A percentile compares a stretch with the other conserved stretches of the same genome.
Evolutionary conservation across 2,888 invertebrate genomes (phyloP).

Genomic region (Cabera pusaria): DNA sequence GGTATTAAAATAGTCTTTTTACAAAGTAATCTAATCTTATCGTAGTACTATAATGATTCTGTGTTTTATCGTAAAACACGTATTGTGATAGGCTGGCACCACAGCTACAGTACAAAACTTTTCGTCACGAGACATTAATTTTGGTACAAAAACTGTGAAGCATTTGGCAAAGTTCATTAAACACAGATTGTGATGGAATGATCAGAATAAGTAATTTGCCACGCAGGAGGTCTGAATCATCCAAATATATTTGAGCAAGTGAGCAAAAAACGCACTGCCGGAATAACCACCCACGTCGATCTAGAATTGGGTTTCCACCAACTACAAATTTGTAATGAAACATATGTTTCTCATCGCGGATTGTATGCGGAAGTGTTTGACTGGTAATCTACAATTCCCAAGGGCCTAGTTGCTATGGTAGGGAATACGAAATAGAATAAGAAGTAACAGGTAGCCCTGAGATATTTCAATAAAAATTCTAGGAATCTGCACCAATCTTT

Average conservation of each 20-base stretch:
- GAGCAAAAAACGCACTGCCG: slow-evolving; percentile 47
- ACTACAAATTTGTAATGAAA: slow-evolving; percentile 42
- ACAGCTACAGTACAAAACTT: slow-evolving; percentile 21
- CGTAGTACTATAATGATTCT: too few species aligned
- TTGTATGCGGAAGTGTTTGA: slow-evolving; percentile 47
- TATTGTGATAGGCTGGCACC: too few species aligned
- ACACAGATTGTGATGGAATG: slow-evolving; percentile 22
- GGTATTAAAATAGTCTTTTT: too few species aligned
- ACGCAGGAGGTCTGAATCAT: slow-evolving; percentile 72
- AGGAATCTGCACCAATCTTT: too few species aligned
- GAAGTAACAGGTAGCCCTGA: too few species aligned
- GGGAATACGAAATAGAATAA: background rate
- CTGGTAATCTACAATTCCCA: slow-evolving; percentile 23
- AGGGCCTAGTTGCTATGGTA: background rate
- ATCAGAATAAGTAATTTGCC: slow-evolving; percentile 39
- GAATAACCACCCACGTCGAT: slow-evolving; percentile 65
- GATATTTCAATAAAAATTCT: too few species aligned
- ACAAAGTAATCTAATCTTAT: slow-evolving; percentile 20
- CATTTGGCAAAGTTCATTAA: slow-evolving; percentile 26
- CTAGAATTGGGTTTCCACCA: slow-evolving; percentile 52
- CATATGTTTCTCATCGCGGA: slow-evolving; percentile 36
- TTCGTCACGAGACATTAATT: slow-evolving; percentile 28
- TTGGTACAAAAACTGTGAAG: slow-evolving; percentile 18
- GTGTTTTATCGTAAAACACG: too few species aligned
- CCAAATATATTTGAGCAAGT: slow-evolving; percentile 54